Evolutionary conservation across 2,888 invertebrate genomes (phyloP).

Genomic region (Muschampia plurimacula): DNA sequence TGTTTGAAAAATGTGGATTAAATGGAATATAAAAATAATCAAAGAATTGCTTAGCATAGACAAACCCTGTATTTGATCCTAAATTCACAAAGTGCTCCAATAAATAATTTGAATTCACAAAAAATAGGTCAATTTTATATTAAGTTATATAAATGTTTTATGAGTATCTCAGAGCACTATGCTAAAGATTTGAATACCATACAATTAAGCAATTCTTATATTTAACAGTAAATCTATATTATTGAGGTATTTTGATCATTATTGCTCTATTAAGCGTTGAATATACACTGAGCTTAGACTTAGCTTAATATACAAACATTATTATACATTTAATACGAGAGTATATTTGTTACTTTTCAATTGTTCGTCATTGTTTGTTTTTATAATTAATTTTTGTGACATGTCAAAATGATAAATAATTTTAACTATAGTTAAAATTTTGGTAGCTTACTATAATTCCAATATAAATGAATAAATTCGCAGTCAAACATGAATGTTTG

Average conservation of each 20-base stretch:
- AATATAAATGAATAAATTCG: neutral
- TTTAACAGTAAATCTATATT: constrained; percentile 4
- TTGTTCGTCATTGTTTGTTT: too few species aligned
- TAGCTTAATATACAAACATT: constrained; percentile 13
- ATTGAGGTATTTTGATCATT: constrained; percentile 43
- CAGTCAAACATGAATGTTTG: too few species aligned
- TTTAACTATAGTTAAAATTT: too few species aligned
- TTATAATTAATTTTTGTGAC: too few species aligned
- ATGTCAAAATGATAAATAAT: too few species aligned
- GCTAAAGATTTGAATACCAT: constrained; percentile 5
- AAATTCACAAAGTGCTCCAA: constrained; percentile 35
- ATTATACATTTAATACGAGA: neutral
- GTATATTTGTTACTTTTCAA: neutral
- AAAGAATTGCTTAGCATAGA: constrained; percentile 48
- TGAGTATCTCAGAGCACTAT: neutral
- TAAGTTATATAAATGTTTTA: neutral
- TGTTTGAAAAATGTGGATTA: constrained; percentile 23
- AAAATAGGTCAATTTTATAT: neutral
- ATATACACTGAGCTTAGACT: neutral
- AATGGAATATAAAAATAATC: constrained; percentile 33
- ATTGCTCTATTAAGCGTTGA: constrained; percentile 24
- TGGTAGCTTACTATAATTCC: neutral
- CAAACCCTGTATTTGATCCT: constrained; percentile 56
- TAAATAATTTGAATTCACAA: constrained; percentile 1
- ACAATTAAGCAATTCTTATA: neutral